Evolutionary conservation across 2,888 invertebrate species (phyloP).

Genomic region (Diplazon laetatorius): DNA sequence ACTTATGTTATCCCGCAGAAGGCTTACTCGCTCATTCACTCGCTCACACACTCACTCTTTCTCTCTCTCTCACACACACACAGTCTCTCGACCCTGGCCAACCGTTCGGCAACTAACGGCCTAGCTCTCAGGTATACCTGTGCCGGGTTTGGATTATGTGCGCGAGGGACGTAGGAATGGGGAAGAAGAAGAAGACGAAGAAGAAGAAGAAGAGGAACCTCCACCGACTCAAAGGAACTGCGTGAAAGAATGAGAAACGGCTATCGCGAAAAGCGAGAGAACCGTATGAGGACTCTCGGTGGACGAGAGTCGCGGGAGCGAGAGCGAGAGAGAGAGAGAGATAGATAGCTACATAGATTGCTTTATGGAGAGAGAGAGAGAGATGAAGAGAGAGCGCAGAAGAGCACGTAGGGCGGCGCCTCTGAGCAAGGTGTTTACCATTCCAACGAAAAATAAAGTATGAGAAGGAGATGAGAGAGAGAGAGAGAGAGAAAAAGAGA

Average conservation of each 20-base stretch:
- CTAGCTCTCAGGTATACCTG: constrained; percentile 13
- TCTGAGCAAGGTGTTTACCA: constrained; percentile 82
- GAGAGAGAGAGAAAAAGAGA: too few species aligned
- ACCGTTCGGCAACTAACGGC: constrained; percentile 9
- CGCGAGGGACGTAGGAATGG: constrained; percentile 29
- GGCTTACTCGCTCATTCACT: not conserved
- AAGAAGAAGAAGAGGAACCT: too few species aligned
- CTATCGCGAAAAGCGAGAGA: constrained; percentile 32
- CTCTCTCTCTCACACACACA: too few species aligned
- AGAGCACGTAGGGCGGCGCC: constrained; percentile 76
- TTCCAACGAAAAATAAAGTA: constrained; percentile 80
- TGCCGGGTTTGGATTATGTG: constrained; percentile 2
- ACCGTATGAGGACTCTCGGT: not conserved
- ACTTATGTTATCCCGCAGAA: not conserved
- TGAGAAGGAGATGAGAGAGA: constrained; percentile 68
- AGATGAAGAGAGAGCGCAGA: constrained; percentile 57
- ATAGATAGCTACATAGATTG: too few species aligned
- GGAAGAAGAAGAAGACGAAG: constrained; percentile 26
- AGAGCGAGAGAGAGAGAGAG: too few species aligned
- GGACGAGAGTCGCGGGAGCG: constrained; percentile 39
- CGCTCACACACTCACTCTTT: too few species aligned
- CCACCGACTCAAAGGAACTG: not conserved
- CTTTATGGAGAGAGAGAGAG: too few species aligned
- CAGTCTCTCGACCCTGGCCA: too few species aligned
- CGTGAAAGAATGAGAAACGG: constrained; percentile 23